These are phyloP conservation scores for Cetoscarus ocellatus DNA, from an alignment of 2,797 vertebrate genomes.

Conservation along the genomic window DNA sequence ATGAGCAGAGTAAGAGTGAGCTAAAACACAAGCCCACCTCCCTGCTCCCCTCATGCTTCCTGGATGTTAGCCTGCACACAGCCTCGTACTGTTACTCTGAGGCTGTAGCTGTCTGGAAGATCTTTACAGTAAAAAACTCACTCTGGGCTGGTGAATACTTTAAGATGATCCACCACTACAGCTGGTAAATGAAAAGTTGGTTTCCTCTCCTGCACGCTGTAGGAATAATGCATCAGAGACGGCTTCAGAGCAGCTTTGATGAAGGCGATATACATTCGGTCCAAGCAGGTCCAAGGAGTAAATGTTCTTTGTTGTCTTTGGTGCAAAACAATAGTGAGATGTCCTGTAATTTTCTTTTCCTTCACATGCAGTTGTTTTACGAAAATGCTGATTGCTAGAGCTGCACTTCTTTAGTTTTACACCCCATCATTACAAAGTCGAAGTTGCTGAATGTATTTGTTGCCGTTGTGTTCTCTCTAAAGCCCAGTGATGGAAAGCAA, in stretches of 20 bases:
- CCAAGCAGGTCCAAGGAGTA: background rate
- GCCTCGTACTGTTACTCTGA: conserved; percentile 1
- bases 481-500: conserved; percentile 45
- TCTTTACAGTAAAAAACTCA: conserved; percentile 2
- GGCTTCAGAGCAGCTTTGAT: conserved; percentile 38
- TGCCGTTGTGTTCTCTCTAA: conserved; percentile 53
- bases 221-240: conserved; percentile 24
- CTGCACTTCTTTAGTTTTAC: conserved; percentile 1
- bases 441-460: conserved; percentile 69
- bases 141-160: conserved; percentile 29
- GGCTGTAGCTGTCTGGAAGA: conserved; percentile 5
- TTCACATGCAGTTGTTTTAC: conserved; percentile 7
- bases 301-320: conserved; percentile 19
- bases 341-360: background rate
- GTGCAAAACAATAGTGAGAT: conserved; percentile 62
- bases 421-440: conserved; percentile 26
- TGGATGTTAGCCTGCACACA: conserved; percentile 24
- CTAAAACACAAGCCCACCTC: conserved; percentile 21
- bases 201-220: conserved; percentile 6
- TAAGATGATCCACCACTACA: conserved; percentile 3
- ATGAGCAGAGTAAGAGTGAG: conserved; percentile 26
- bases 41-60: conserved; percentile 1
- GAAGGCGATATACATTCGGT: too few species aligned
- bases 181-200: conserved; percentile 19
- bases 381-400: background rate